Conservation (phyloP, 2,113 vertebrate species). For the Murina feae region DNA sequence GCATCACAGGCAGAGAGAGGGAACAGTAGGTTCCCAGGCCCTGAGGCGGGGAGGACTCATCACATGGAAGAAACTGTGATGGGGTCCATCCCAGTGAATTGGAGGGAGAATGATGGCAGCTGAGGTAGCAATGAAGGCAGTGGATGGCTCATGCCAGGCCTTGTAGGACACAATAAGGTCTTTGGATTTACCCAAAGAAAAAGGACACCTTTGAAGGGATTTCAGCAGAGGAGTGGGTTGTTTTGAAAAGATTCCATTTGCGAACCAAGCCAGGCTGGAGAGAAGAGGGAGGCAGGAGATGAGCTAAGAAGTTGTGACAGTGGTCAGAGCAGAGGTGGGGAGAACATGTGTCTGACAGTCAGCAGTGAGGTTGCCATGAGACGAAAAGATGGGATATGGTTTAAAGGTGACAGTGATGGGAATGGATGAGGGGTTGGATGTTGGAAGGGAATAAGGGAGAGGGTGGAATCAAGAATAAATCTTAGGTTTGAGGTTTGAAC, state of each 20-base stretch:
- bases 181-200: not conserved
- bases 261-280: not conserved
- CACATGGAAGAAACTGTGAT: not conserved
- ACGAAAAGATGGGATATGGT: not conserved
- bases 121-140: not conserved
- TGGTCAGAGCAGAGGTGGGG: not conserved
- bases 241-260: not conserved
- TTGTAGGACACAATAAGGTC: not conserved
- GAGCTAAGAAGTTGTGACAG: not conserved
- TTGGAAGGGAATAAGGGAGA: not conserved
- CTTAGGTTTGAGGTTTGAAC: not conserved
- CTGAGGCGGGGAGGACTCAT: not conserved
- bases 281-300: not conserved
- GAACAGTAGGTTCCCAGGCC: not conserved
- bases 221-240: not conserved
- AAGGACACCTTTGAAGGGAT: not conserved
- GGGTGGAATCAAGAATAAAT: not conserved
- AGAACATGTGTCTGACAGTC: not conserved
- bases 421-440: not conserved
- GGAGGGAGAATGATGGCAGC: not conserved
- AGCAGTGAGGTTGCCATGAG: fast-evolving
- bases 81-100: not conserved
- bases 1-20: no score
- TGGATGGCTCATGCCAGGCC: not conserved
- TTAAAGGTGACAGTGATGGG: not conserved